Conservation (phyloP, 2,797 vertebrate species). For the Enteromius viviparus region DNA sequence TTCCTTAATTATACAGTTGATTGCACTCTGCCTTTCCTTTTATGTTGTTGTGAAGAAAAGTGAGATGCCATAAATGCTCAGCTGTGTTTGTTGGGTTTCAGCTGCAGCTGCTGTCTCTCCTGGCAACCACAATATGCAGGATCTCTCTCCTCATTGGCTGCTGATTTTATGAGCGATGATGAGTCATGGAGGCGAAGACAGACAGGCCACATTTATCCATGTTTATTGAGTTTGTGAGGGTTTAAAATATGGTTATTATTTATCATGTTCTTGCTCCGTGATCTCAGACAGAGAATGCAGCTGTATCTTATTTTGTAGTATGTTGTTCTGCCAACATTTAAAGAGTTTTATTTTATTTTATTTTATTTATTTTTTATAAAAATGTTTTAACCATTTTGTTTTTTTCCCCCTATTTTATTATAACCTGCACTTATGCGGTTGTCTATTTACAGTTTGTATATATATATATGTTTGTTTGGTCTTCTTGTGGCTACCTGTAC, state of each 20-base stretch:
- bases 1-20: slow-evolving; percentile 16
- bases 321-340: slow-evolving; percentile 15
- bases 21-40: slow-evolving; percentile 13
- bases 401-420: background rate
- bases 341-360: background rate
- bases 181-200: slow-evolving; percentile 39
- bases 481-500: background rate
- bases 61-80: slow-evolving; percentile 21
- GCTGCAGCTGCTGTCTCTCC: slow-evolving; percentile 47
- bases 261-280: slow-evolving; percentile 43
- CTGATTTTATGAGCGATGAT: slow-evolving; percentile 43
- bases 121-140: slow-evolving; percentile 38
- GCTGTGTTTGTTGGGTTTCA: slow-evolving; percentile 44
- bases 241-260: slow-evolving; percentile 49
- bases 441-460: background rate
- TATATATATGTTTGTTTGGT: background rate
- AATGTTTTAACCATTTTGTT: background rate
- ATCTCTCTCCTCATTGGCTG: slow-evolving; percentile 40
- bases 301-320: slow-evolving; percentile 21
- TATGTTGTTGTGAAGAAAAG: slow-evolving; percentile 5
- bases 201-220: slow-evolving; percentile 38
- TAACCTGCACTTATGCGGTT: background rate
- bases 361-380: background rate
- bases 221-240: slow-evolving; percentile 49
- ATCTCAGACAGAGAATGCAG: slow-evolving; percentile 25